Conservation (phyloP, 1,140 invertebrate genomes). For the Lepidostoma basale region DNA sequence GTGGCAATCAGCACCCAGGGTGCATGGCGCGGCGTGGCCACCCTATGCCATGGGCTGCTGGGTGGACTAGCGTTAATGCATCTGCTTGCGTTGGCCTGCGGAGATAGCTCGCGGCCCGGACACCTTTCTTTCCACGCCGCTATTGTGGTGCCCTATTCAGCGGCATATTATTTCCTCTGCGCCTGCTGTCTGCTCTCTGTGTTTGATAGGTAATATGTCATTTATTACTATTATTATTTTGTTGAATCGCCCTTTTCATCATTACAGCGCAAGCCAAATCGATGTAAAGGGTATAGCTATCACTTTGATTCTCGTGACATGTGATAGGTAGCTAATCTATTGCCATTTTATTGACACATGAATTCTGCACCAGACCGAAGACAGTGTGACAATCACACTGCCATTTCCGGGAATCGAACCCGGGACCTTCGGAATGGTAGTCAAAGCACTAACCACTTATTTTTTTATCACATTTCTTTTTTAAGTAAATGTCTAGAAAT, state of each 20-base stretch:
- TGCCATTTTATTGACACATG: no score
- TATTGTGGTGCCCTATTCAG: slow-evolving; percentile 59
- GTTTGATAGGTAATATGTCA: slow-evolving; percentile 56
- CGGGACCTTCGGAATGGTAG: no score
- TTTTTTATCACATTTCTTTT: no score
- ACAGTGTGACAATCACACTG: no score
- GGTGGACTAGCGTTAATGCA: slow-evolving; percentile 58
- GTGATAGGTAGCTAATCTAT: no score
- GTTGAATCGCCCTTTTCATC: no score
- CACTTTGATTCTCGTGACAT: background rate
- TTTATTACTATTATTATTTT: no score
- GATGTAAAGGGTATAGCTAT: background rate
- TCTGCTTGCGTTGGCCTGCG: slow-evolving; percentile 55
- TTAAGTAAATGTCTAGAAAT: no score
- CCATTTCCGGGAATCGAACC: no score
- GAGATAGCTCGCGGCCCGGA: slow-evolving; percentile 54
- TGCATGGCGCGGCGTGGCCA: slow-evolving; percentile 53
- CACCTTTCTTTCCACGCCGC: slow-evolving; percentile 59
- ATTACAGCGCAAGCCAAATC: background rate
- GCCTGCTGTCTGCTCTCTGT: slow-evolving; percentile 57
- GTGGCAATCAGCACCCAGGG: slow-evolving; percentile 54
- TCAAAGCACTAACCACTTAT: no score
- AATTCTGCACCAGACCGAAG: no score
- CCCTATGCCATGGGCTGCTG: slow-evolving; percentile 55
- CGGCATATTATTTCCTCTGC: slow-evolving; percentile 59